These are phyloP conservation scores for Phyllotis vaccarum DNA, from an alignment of 2,797 vertebrate species.

Conservation along the genomic window DNA sequence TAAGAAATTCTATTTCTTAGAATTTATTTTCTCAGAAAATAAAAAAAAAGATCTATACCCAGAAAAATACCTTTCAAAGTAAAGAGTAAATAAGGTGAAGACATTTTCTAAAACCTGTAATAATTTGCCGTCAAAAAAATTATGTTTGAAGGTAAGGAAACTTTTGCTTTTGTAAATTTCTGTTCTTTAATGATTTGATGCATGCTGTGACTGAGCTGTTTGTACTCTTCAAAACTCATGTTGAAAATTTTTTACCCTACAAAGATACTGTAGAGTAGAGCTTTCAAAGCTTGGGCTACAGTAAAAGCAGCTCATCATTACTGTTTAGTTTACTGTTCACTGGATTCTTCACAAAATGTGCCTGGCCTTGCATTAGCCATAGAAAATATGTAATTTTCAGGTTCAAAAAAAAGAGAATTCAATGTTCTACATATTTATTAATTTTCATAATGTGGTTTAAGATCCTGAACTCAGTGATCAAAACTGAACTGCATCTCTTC, in stretches of 20 bases:
- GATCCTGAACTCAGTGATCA: neutral
- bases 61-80: too few relatives aligned
- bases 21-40: too few relatives aligned
- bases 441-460: neutral
- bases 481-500: neutral
- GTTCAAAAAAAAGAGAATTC: neutral
- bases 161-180: neutral
- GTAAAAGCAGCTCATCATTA: neutral
- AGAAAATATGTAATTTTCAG: neutral
- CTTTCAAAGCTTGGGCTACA: neutral
- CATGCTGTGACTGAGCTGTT: neutral
- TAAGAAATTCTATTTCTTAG: too few relatives aligned
- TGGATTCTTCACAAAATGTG: neutral
- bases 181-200: neutral
- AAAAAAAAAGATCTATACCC: too few relatives aligned
- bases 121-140: too few relatives aligned
- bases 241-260: neutral
- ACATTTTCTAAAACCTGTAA: too few relatives aligned
- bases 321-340: neutral
- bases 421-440: neutral
- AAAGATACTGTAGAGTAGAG: neutral
- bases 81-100: too few relatives aligned
- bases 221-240: neutral
- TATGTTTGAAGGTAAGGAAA: constrained; percentile 1
- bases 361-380: neutral